Evolutionary conservation across 2,888 invertebrate species (phyloP).

Genomic region (Hesperia comma): DNA sequence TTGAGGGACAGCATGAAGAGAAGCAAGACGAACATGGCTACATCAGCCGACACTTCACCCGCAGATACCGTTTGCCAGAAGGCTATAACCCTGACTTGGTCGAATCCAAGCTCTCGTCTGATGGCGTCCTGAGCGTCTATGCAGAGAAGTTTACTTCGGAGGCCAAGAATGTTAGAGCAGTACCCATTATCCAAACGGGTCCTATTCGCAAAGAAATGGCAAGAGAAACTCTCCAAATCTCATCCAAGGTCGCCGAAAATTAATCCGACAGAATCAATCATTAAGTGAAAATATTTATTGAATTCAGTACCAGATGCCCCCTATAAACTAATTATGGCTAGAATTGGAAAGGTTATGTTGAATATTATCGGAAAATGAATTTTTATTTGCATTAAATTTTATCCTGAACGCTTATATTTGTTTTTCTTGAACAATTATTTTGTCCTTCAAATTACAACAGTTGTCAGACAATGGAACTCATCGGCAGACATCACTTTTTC

Average conservation of each 20-base stretch:
- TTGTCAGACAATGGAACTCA: too few relatives aligned
- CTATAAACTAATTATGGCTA: neutral
- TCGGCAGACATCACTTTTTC: too few relatives aligned
- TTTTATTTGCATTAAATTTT: neutral
- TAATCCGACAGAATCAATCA: constrained; percentile 2
- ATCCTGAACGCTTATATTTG: neutral
- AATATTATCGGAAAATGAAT: neutral
- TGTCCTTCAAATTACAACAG: too few relatives aligned
- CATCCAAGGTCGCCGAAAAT: constrained; percentile 32
- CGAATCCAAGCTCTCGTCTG: constrained; percentile 87
- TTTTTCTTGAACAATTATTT: too few relatives aligned
- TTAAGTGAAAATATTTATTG: neutral
- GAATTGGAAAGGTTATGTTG: neutral
- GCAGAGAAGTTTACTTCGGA: constrained; percentile 77
- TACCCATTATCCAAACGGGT: constrained; percentile 84
- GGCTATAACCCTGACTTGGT: constrained; percentile 87
- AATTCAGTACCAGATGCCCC: neutral
- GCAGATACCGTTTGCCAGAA: constrained; percentile 88
- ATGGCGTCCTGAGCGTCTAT: constrained; percentile 88
- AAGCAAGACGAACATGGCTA: constrained; percentile 88
- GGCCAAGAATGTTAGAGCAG: constrained; percentile 70
- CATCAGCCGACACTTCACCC: constrained; percentile 87
- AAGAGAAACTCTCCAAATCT: constrained; percentile 60
- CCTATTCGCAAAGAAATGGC: constrained; percentile 76
- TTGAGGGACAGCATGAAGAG: constrained; percentile 91